Conservation (phyloP, 2,888 invertebrate species). For the Drosophila basisetae region DNA sequence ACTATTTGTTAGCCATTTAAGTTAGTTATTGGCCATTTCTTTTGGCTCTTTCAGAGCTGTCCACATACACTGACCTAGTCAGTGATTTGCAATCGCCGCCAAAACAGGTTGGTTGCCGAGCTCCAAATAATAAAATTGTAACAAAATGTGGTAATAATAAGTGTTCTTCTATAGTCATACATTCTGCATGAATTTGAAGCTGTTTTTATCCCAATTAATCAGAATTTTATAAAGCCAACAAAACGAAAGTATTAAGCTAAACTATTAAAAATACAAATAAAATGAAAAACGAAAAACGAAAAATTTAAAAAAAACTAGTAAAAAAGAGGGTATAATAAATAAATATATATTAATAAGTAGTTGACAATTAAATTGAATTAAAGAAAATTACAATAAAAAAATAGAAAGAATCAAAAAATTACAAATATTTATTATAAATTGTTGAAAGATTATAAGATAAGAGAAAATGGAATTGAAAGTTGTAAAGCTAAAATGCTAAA, state of each 20-base stretch:
- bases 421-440: neutral
- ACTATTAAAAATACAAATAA: neutral
- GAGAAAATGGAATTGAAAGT: neutral
- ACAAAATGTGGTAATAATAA: neutral
- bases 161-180: too few species aligned
- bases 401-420: neutral
- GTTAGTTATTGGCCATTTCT: constrained; percentile 40
- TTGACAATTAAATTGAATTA: neutral
- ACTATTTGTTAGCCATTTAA: neutral
- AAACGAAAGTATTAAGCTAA: neutral
- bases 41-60: constrained; percentile 11
- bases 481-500: neutral
- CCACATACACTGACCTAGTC: constrained; percentile 66
- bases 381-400: neutral
- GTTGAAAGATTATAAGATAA: neutral
- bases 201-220: neutral
- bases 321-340: neutral
- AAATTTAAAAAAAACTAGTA: neutral
- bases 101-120: constrained; percentile 52
- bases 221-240: neutral
- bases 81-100: constrained; percentile 25
- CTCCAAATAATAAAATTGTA: constrained; percentile 11
- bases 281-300: neutral
- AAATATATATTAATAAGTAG: neutral
- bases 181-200: neutral